Evolutionary conservation across 2,888 invertebrate genomes (phyloP).

Genomic region (Temnothorax ravouxi): DNA sequence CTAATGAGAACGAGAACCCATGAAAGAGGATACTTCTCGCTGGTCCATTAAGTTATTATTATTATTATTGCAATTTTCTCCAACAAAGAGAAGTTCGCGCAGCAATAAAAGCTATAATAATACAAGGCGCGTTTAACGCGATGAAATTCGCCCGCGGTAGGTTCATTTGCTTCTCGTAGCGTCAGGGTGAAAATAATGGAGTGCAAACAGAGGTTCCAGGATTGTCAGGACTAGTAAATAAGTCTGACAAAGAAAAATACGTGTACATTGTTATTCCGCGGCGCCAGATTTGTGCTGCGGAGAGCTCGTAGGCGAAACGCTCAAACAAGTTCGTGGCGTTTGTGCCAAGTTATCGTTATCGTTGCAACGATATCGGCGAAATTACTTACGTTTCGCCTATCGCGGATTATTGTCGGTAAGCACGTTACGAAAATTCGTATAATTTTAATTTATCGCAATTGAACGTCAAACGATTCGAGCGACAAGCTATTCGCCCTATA

Average conservation of each 20-base stretch:
- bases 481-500: neutral
- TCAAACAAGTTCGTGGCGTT: slow-evolving; percentile 21
- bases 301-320: neutral
- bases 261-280: slow-evolving; percentile 34
- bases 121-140: neutral
- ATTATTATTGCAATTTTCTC: neutral
- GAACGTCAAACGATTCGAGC: neutral
- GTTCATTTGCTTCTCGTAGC: slow-evolving; percentile 22
- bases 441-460: slow-evolving; percentile 11
- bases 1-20: too few relatives aligned
- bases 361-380: neutral
- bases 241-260: slow-evolving; percentile 47
- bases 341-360: slow-evolving; percentile 34
- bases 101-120: neutral
- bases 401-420: neutral
- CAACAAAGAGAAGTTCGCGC: neutral
- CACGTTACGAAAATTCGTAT: neutral
- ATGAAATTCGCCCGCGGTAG: slow-evolving; percentile 2
- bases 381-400: slow-evolving; percentile 20
- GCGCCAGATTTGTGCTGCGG: slow-evolving; percentile 10
- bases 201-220: slow-evolving; percentile 23
- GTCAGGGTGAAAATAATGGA: neutral
- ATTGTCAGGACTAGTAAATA: slow-evolving; percentile 40
- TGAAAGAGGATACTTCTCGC: neutral
- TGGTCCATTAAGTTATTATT: slow-evolving; percentile 10